Evolutionary conservation across 2,888 invertebrate genomes (phyloP).

Genomic region (Teleogryllus oceanicus): DNA sequence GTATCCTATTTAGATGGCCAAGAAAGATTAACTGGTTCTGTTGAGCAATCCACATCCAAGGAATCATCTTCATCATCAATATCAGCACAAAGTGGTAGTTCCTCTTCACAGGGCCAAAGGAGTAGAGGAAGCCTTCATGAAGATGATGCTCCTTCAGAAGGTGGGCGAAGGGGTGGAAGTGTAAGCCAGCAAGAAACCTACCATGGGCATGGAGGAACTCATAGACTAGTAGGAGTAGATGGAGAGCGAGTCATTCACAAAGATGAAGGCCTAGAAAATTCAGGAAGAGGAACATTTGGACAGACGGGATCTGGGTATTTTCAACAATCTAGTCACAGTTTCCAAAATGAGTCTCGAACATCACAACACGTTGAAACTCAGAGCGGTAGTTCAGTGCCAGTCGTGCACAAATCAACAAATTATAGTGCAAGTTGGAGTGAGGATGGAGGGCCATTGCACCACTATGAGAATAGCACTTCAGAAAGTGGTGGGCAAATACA

Average conservation of each 20-base stretch:
- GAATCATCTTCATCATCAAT: not conserved
- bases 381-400: not conserved
- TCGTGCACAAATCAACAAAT: not conserved
- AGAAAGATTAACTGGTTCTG: not conserved
- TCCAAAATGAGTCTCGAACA: not conserved
- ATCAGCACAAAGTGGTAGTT: not conserved
- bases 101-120: too few species aligned
- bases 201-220: not conserved
- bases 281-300: too few species aligned
- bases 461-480: not conserved
- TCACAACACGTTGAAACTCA: not conserved
- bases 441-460: not conserved
- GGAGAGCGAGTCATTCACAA: not conserved
- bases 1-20: not conserved
- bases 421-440: not conserved
- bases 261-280: too few species aligned
- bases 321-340: not conserved
- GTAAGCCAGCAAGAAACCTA: not conserved
- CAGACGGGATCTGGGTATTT: not conserved
- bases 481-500: not conserved
- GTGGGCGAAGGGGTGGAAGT: too few species aligned
- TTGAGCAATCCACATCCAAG: not conserved
- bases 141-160: too few species aligned
- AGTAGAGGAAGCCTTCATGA: too few species aligned
- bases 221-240: not conserved